These are phyloP conservation scores for Semnopithecus entellus DNA, from an alignment of 2,113 vertebrate species.

Conservation along the genomic window DNA sequence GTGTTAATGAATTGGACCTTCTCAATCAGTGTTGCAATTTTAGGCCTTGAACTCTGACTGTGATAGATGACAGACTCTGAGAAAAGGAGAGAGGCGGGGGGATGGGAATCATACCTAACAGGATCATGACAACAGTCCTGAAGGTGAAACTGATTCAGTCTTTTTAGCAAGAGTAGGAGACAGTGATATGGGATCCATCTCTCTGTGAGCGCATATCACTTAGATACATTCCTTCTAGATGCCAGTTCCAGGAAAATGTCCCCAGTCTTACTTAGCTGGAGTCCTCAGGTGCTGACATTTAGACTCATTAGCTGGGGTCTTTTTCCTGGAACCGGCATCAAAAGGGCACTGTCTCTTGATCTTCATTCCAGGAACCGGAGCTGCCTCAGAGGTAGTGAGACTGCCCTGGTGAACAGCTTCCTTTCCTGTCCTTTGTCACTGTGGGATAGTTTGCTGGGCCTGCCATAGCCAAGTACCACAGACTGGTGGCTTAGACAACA, in stretches of 20 bases:
- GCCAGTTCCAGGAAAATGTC: too few species aligned
- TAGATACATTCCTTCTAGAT: too few species aligned
- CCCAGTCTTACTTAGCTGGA: too few species aligned
- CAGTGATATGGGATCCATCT: too few species aligned
- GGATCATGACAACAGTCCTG: not conserved
- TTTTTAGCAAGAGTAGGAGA: not conserved
- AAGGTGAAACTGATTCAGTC: not conserved
- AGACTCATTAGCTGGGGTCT: not conserved
- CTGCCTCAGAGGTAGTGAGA: not conserved
- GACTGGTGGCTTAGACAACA: not conserved
- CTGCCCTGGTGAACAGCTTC: not conserved
- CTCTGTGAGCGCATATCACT: not conserved
- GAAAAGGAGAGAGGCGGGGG: not conserved
- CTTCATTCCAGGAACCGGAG: not conserved
- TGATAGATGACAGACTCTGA: not conserved
- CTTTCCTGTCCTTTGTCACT: not conserved
- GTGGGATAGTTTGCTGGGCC: not conserved
- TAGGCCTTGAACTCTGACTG: not conserved
- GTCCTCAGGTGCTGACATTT: too few species aligned
- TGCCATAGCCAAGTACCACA: not conserved
- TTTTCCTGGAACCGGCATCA: not conserved
- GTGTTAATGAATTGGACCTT: constrained; percentile 26
- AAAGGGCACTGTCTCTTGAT: not conserved
- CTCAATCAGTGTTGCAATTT: not conserved
- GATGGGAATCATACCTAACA: not conserved